A percentile compares a stretch with the other conserved stretches of the same genome.
Evolutionary conservation across 1,140 invertebrate species (phyloP).

Genomic region (Cyrtorhinus lividipennis): DNA sequence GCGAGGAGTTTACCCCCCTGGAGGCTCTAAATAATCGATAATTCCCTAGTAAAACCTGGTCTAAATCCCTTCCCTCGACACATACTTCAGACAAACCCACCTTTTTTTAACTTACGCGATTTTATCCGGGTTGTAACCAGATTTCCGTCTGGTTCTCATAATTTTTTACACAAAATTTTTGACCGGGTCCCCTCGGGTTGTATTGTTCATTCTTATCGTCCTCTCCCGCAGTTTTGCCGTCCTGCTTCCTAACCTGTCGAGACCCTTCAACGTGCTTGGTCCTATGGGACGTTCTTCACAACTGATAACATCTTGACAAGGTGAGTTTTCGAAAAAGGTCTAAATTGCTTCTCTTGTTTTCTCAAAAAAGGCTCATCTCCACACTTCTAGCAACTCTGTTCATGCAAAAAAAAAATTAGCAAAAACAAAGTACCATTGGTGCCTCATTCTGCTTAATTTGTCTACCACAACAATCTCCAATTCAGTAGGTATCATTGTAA

Average conservation of each 20-base stretch:
- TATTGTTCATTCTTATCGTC: no score
- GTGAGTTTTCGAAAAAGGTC: not conserved
- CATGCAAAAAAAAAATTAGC: no score
- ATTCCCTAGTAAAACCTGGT: constrained; percentile 9
- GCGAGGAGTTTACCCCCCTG: not conserved
- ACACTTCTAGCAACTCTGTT: no score
- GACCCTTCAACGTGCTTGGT: not conserved
- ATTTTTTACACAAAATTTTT: not conserved
- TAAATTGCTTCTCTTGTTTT: no score
- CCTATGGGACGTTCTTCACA: not conserved
- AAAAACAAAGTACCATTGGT: no score
- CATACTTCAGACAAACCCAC: no score
- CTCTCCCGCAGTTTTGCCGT: no score
- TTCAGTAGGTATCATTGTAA: no score
- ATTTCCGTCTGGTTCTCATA: not conserved
- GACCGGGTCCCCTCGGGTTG: no score
- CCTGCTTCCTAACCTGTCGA: constrained; percentile 5
- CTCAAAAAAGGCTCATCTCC: no score
- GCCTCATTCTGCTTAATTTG: no score
- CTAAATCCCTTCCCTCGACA: constrained; percentile 2
- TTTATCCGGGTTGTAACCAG: not conserved
- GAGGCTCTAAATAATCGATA: constrained; percentile 8
- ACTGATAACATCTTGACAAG: constrained; percentile 1
- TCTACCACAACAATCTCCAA: no score
- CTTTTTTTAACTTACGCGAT: not conserved